Conservation (phyloP, 2,113 vertebrate species). For the Nothoprocta pentlandii region DNA sequence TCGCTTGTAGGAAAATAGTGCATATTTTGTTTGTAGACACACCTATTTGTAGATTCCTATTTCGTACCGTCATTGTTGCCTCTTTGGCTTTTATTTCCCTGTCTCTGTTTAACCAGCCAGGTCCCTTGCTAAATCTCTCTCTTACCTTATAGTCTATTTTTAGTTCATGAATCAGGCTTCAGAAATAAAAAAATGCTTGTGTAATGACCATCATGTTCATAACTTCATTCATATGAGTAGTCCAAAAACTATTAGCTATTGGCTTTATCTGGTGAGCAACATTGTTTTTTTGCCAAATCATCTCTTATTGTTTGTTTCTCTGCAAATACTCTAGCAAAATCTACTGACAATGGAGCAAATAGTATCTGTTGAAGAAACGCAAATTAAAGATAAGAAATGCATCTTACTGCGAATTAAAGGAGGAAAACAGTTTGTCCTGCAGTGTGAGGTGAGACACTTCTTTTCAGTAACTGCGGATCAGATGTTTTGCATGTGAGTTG, state of each 20-base stretch:
- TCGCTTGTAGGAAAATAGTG: not conserved
- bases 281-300: not conserved
- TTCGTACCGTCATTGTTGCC: constrained; percentile 39
- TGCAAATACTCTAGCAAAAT: constrained; percentile 87
- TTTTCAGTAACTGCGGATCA: not conserved
- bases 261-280: not conserved
- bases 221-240: not conserved
- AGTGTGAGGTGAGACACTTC: constrained; percentile 89
- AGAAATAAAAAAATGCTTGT: constrained; percentile 2
- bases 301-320: not conserved
- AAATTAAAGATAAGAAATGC: constrained; percentile 98
- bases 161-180: constrained; percentile 16
- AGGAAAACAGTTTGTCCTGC: constrained; percentile 96
- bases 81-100: not conserved
- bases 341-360: constrained; percentile 99
- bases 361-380: constrained; percentile 94
- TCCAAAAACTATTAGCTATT: not conserved
- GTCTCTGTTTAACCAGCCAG: not conserved
- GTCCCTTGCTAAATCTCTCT: not conserved
- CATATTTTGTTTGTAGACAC: constrained; percentile 41
- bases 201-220: not conserved
- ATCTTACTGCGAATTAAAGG: constrained; percentile 97
- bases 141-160: constrained; percentile 33
- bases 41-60: constrained; percentile 46
- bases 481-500: not conserved